A percentile compares a stretch with the other conserved stretches of the same genome.
Evolutionary conservation across 2,888 invertebrate species (phyloP).

Genomic region (Perizoma affinitatum): DNA sequence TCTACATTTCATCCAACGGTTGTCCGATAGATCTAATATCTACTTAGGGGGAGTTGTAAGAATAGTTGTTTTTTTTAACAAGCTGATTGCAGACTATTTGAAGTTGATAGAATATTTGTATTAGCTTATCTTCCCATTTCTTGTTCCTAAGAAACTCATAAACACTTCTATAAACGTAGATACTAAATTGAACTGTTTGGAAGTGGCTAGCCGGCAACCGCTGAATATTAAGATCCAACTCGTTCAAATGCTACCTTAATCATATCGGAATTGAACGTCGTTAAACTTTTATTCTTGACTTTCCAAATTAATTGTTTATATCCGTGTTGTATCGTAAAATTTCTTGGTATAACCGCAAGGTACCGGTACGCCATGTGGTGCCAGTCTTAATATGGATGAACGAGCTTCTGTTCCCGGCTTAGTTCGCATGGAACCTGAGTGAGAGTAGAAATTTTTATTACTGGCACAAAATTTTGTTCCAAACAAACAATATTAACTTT

Average conservation of each 20-base stretch:
- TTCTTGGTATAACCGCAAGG: conserved; percentile 17
- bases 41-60: no score
- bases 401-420: no score
- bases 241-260: conserved; percentile 40
- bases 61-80: no score
- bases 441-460: no score
- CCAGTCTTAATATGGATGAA: conserved; percentile 2
- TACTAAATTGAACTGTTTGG: conserved; percentile 53
- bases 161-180: conserved; percentile 53
- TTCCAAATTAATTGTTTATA: conserved; percentile 41
- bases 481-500: no score
- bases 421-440: no score
- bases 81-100: no score
- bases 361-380: conserved; percentile 19
- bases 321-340: conserved; percentile 31
- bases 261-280: conserved; percentile 42
- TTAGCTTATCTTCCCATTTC: neutral
- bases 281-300: conserved; percentile 47
- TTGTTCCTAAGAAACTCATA: conserved; percentile 43
- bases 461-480: no score
- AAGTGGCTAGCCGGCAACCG: conserved; percentile 46
- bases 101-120: no score
- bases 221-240: conserved; percentile 50
- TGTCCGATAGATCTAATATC: no score
- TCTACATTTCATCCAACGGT: no score